These are phyloP conservation scores for Eufriesea mexicana DNA, from an alignment of 1,140 invertebrate genomes.

Conservation along the genomic window DNA sequence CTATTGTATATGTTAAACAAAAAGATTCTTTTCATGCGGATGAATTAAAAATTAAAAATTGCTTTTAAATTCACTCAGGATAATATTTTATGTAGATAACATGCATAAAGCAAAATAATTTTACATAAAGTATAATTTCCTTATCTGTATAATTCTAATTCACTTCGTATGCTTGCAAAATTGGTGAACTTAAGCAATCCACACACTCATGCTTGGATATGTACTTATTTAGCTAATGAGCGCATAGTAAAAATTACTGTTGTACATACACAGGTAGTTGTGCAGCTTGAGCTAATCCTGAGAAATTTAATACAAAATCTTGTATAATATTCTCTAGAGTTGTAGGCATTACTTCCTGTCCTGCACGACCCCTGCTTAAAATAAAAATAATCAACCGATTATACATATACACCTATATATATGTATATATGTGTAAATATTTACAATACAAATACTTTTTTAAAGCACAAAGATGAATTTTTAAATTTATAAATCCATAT, in stretches of 20 bases:
- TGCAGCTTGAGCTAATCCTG: conserved; percentile 74
- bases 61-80: conserved; percentile 42
- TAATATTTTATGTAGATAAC: conserved; percentile 10
- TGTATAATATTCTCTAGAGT: conserved; percentile 84
- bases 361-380: conserved; percentile 49
- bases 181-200: background rate
- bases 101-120: background rate
- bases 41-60: conserved; percentile 7
- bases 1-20: background rate
- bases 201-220: background rate
- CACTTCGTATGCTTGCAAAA: background rate
- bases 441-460: no score
- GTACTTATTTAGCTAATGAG: background rate
- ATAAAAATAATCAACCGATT: conserved; percentile 21
- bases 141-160: background rate
- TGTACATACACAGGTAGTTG: conserved; percentile 80
- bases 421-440: no score
- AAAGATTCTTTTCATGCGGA: background rate
- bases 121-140: background rate
- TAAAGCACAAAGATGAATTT: no score
- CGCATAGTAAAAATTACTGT: conserved; percentile 13
- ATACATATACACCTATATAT: background rate
- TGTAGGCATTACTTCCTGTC: conserved; percentile 52
- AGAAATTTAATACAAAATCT: conserved; percentile 84
- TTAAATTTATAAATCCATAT: no score